Percentiles rank a stretch among this genome's conserved stretches.
These are phyloP conservation scores for Boulengeromyrus knoepffleri DNA, from an alignment of 2,113 vertebrate species.

Conservation along the genomic window DNA sequence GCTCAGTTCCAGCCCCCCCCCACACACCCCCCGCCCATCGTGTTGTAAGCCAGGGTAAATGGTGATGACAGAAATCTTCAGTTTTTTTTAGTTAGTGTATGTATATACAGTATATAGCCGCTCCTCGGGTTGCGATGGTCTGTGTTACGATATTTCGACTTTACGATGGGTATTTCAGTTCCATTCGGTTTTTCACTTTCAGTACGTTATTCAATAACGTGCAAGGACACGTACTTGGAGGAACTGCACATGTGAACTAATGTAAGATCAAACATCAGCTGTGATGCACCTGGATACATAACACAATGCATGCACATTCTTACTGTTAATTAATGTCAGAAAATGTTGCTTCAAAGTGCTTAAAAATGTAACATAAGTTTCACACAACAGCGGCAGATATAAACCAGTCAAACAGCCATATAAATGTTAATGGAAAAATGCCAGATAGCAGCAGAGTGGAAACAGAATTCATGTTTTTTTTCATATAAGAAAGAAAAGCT, in stretches of 20 bases:
- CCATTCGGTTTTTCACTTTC: no score
- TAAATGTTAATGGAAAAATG: background rate
- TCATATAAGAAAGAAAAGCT: background rate
- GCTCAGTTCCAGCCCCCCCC: background rate
- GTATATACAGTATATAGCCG: no score
- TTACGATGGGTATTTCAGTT: no score
- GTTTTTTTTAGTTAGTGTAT: no score
- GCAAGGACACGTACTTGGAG: background rate
- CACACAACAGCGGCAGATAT: background rate
- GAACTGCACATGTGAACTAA: background rate
- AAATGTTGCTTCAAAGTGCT: background rate
- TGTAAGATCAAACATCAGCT: background rate
- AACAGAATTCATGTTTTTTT: background rate
- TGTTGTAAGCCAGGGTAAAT: background rate
- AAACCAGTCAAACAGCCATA: background rate
- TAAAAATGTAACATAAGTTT: background rate
- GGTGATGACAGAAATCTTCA: background rate
- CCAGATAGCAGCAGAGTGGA: background rate
- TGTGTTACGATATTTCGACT: no score
- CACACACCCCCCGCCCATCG: no score
- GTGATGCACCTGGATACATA: background rate
- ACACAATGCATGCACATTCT: background rate
- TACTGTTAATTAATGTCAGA: background rate
- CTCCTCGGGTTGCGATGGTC: no score
- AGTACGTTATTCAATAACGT: background rate